Evolutionary conservation across 2,113 vertebrate species (phyloP), one percentile per base, ranked within the genome.

Genomic region (Aleadryas rufinucha): DNA sequence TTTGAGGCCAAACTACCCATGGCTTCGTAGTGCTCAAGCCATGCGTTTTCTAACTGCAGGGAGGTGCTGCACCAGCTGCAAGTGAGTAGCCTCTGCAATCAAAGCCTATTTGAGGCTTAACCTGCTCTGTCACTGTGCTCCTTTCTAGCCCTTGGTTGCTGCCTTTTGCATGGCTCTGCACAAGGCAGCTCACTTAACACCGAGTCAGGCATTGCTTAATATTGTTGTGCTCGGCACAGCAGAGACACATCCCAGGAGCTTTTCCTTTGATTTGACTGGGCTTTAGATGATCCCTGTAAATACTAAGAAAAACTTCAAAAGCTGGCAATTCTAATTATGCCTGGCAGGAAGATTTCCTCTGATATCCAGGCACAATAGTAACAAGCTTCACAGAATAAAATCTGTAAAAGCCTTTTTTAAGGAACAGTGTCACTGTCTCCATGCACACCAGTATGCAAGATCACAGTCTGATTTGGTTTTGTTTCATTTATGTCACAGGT

Each of bases 221-320:
- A 44, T 7, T 33, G 31, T 18, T 77, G 60, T 44, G 31, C 37
- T 80, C 47, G 41, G 57, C 2, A 1, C 41, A 77, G 57, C 1
- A 1, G 41, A 72, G 16, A 44, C 47, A 19, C 26, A 64, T 72
- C 70, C 61, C 44, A 57, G 64, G 50, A 77, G 49, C 20, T 61
- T 93, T 92, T 65, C 64, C n/a, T 66, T 81, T 78, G 35, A 81
- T 89, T 91, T 89, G 26, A 21, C 50, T 56, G 37, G 45, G 75
- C 35, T 91, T 96, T 74, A 80, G 59, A 31, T 66, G 80, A 91
- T 86, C 50, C 9, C 21, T 81, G 44, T 78, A 91, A 96, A 91
- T 77, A 86, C 59, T 45, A 74, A 74, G 64, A 65, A 42, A 91
- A 94, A 86, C 64, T 84, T 84, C 56, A 93, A 77, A 86, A 84